phyloP scores from a whole-genome alignment of 2,888 invertebrate species.

The Agrochola lota region DNA sequence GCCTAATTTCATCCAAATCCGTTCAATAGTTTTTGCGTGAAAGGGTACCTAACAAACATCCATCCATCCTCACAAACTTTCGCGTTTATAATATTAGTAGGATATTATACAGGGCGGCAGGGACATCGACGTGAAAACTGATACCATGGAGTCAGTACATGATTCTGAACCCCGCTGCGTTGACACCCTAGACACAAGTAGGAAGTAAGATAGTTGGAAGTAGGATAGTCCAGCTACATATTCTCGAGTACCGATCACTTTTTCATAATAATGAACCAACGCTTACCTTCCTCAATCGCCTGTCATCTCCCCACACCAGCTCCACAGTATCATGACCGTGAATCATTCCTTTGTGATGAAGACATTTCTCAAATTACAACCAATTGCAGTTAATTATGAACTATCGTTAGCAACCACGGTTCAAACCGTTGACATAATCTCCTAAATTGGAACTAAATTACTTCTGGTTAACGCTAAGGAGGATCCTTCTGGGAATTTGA shows the following conservation, averaged over 20 bases:
- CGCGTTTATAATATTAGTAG: no score
- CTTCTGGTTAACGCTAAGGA: neutral
- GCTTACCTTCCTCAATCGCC: slow-evolving; percentile 14
- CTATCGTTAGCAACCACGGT: slow-evolving; percentile 55
- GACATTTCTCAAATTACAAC: slow-evolving; percentile 66
- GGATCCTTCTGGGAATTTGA: slow-evolving; percentile 41
- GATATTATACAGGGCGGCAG: no score
- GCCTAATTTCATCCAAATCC: no score
- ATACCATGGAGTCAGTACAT: no score
- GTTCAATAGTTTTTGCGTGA: no score
- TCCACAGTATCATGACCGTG: slow-evolving; percentile 58
- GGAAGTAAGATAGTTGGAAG: no score
- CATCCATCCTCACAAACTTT: no score
- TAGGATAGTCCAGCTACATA: neutral
- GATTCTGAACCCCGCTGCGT: no score
- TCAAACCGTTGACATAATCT: slow-evolving; percentile 55
- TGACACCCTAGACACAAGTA: no score
- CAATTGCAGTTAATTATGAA: slow-evolving; percentile 68
- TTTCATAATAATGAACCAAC: neutral
- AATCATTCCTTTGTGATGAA: slow-evolving; percentile 68
- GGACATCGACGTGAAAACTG: no score
- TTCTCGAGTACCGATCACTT: neutral
- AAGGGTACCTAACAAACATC: no score
- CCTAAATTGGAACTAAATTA: slow-evolving; percentile 40
- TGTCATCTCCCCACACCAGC: neutral